These are phyloP conservation scores for Patella pellucida DNA, from an alignment of 2,888 invertebrate genomes.

Conservation along the genomic window DNA sequence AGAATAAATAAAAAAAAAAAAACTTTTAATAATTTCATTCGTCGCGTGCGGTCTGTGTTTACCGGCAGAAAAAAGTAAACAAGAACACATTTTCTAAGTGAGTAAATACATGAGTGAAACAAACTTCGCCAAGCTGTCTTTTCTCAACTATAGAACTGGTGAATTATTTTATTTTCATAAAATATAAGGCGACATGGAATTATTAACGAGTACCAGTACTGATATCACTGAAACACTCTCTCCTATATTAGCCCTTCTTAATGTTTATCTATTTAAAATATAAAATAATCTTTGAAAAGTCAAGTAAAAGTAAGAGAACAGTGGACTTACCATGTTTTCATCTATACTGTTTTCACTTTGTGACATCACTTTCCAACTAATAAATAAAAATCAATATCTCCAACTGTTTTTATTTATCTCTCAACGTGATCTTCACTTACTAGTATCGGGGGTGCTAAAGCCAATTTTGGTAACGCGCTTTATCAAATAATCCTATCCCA, in stretches of 20 bases:
- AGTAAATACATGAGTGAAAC: no score
- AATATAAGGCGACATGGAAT: no score
- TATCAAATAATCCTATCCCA: constrained; percentile 58
- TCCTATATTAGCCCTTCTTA: no score
- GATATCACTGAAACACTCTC: no score
- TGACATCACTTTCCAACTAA: constrained; percentile 28
- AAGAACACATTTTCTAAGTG: background rate
- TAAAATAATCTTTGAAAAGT: background rate
- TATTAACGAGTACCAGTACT: no score
- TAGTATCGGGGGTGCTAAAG: constrained; percentile 31
- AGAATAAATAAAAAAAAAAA: no score
- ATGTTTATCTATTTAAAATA: no score
- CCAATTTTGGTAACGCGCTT: constrained; percentile 45
- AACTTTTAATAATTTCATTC: constrained; percentile 5
- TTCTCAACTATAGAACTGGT: no score
- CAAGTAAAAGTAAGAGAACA: constrained; percentile 23
- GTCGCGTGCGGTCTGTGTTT: constrained; percentile 7
- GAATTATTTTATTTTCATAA: no score
- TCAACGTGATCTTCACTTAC: constrained; percentile 10
- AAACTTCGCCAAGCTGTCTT: no score
- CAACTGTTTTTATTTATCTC: constrained; percentile 17
- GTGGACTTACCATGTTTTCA: constrained; percentile 34
- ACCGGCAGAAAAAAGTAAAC: constrained; percentile 6
- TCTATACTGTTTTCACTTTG: constrained; percentile 33
- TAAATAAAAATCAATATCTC: constrained; percentile 13